Evolutionary conservation across 2,797 vertebrate genomes (phyloP).

Genomic region (Craterocephalus amniculus): DNA sequence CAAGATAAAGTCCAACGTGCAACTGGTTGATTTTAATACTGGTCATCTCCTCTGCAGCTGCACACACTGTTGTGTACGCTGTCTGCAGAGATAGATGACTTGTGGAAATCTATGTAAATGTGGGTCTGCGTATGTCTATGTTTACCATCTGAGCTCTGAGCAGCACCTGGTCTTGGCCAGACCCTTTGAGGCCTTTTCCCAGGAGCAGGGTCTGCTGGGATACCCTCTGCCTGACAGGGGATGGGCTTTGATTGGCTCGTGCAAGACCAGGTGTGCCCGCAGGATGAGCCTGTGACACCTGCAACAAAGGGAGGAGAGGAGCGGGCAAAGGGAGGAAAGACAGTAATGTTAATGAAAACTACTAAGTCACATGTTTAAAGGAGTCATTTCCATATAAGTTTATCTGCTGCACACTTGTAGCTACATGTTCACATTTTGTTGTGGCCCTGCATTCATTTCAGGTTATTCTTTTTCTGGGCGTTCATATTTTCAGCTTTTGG

Average conservation of each 20-base stretch:
- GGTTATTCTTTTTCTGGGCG: too few relatives aligned
- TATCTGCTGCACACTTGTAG: background rate
- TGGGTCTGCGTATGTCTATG: constrained; percentile 31
- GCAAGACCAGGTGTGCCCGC: constrained; percentile 87
- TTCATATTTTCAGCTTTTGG: too few relatives aligned
- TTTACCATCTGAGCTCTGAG: constrained; percentile 96
- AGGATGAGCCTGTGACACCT: constrained; percentile 89
- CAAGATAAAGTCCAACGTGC: background rate
- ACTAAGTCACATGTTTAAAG: background rate
- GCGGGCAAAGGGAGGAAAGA: background rate
- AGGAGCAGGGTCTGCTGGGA: constrained; percentile 94
- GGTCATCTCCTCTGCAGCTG: constrained; percentile 8
- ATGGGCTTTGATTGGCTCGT: constrained; percentile 88
- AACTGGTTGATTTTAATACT: constrained; percentile 25
- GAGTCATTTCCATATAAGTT: background rate
- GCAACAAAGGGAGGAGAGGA: constrained; percentile 26
- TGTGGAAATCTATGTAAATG: constrained; percentile 12
- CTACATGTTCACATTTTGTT: too few relatives aligned
- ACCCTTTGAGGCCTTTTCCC: constrained; percentile 90
- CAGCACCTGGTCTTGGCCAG: constrained; percentile 95
- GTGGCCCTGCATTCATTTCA: too few relatives aligned
- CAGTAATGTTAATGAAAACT: background rate
- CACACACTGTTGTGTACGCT: background rate
- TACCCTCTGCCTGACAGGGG: constrained; percentile 84
- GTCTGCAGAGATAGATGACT: background rate